These are phyloP conservation scores for Chydorus sphaericus DNA, from an alignment of 2,888 invertebrate genomes.

Conservation along the genomic window DNA sequence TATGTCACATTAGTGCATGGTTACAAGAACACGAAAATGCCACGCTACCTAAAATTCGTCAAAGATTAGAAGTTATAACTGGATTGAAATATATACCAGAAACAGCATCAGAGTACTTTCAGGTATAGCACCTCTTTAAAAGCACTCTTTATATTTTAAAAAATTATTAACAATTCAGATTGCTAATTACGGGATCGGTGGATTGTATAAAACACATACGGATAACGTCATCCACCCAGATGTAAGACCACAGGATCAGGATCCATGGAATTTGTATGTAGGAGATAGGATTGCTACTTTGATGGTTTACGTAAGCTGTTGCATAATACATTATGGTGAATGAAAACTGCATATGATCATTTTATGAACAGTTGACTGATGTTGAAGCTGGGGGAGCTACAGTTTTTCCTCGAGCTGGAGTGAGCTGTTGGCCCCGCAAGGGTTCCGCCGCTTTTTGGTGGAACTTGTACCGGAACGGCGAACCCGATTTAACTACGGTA, in stretches of 20 bases:
- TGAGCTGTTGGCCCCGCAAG: slow-evolving; percentile 34
- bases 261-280: slow-evolving; percentile 23
- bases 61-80: slow-evolving; percentile 21
- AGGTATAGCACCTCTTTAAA: slow-evolving; percentile 18
- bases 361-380: slow-evolving; percentile 33
- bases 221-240: slow-evolving; percentile 29
- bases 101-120: slow-evolving; percentile 24
- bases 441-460: slow-evolving; percentile 40
- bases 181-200: slow-evolving; percentile 40
- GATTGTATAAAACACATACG: slow-evolving; percentile 39
- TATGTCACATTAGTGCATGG: slow-evolving; percentile 16
- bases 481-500: slow-evolving; percentile 33
- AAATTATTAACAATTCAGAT: slow-evolving; percentile 26
- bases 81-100: slow-evolving; percentile 21
- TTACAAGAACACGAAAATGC: slow-evolving; percentile 16
- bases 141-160: not conserved
- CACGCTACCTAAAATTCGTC: slow-evolving; percentile 18
- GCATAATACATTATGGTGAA: not conserved
- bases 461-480: slow-evolving; percentile 34
- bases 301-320: slow-evolving; percentile 34
- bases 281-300: slow-evolving; percentile 41
- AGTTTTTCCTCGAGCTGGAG: slow-evolving; percentile 36
- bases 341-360: not conserved
- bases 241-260: slow-evolving; percentile 20
- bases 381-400: slow-evolving; percentile 39